Evolutionary conservation across 2,888 invertebrate species (phyloP).

Genomic region (Standfussiana lucernea): DNA sequence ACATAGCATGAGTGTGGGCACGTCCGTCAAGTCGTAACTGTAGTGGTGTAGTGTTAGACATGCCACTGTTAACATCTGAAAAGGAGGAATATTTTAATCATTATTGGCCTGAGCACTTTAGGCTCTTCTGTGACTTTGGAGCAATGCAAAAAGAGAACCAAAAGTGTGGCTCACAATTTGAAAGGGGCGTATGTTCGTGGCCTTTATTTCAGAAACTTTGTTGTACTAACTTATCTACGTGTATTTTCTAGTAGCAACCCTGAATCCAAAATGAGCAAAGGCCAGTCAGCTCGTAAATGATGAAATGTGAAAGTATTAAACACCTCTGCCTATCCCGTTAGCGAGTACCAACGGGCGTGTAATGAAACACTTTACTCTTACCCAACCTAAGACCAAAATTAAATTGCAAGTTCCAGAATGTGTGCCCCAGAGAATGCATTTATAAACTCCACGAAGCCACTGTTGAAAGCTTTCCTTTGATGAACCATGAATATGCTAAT

Average conservation of each 20-base stretch:
- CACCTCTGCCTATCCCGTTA: not conserved
- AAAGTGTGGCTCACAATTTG: not conserved
- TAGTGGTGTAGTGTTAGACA: constrained; percentile 85
- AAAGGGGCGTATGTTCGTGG: too few relatives aligned
- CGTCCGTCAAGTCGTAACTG: constrained; percentile 86
- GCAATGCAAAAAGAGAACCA: not conserved
- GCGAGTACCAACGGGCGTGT: not conserved
- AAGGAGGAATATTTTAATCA: constrained; percentile 20
- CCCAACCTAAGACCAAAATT: constrained; percentile 7
- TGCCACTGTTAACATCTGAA: constrained; percentile 82
- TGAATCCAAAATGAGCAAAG: not conserved
- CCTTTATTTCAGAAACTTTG: not conserved
- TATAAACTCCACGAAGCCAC: constrained; percentile 23
- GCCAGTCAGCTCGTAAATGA: not conserved
- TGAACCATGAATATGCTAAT: constrained; percentile 54
- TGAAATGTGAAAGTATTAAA: not conserved
- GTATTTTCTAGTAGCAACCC: not conserved
- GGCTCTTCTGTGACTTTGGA: not conserved
- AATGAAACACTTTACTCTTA: constrained; percentile 3
- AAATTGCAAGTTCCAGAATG: constrained; percentile 18
- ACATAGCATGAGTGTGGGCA: constrained; percentile 86
- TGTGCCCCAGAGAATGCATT: constrained; percentile 39
- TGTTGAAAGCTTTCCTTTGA: constrained; percentile 38
- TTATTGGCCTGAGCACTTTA: not conserved
- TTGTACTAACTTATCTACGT: not conserved